A percentile compares a stretch with the other conserved stretches of the same genome.
These are phyloP conservation scores for Caretta caretta DNA, from an alignment of 2,113 vertebrate species.

Conservation along the genomic window DNA sequence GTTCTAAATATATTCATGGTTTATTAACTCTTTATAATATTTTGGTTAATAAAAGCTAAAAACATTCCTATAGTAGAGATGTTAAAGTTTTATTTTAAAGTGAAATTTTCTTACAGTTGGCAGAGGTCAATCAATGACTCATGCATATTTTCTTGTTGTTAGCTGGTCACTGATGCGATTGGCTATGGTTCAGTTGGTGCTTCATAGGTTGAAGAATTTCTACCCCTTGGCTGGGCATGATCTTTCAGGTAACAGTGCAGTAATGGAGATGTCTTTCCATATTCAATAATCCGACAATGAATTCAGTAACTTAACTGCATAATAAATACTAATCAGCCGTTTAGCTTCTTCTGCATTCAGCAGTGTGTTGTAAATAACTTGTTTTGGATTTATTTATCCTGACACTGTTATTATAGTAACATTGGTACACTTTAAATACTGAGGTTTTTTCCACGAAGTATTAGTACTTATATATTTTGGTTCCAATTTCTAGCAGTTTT, in stretches of 20 bases:
- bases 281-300: neutral
- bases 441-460: neutral
- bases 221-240: conserved; percentile 97
- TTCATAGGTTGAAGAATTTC: conserved; percentile 94
- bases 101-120: neutral
- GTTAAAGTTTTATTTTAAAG: neutral
- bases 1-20: neutral
- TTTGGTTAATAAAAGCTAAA: neutral
- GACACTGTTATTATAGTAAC: neutral
- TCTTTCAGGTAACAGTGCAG: conserved; percentile 89
- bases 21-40: neutral
- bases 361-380: neutral
- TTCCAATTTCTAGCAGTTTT: neutral
- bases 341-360: neutral
- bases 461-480: neutral
- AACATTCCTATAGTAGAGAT: neutral
- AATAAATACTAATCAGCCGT: neutral
- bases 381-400: neutral
- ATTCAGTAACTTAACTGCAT: neutral
- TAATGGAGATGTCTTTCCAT: conserved; percentile 23
- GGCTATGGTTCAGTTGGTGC: conserved; percentile 95
- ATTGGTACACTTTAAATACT: neutral
- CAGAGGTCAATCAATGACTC: neutral
- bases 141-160: conserved; percentile 65
- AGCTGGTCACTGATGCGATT: conserved; percentile 99